Percentiles rank a stretch among this genome's conserved stretches.
These are phyloP conservation scores for Rhagium mordax DNA, from an alignment of 2,888 invertebrate genomes.

Conservation along the genomic window DNA sequence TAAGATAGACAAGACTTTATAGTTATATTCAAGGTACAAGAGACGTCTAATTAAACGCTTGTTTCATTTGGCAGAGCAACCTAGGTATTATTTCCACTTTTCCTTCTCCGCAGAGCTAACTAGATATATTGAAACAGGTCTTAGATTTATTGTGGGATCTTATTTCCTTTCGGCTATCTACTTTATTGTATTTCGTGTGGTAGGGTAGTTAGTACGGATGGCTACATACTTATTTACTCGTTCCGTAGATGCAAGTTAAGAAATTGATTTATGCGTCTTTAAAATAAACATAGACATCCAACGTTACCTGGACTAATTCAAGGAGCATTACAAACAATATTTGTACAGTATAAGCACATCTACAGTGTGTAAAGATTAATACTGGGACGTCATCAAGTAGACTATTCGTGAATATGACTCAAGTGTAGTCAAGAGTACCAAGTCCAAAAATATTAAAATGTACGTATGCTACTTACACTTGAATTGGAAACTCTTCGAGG, in stretches of 20 bases:
- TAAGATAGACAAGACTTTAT: too few species aligned
- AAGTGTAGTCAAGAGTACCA: too few species aligned
- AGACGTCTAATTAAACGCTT: neutral
- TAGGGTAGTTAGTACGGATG: neutral
- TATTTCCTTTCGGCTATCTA: slow-evolving; percentile 13
- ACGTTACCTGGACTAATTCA: too few species aligned
- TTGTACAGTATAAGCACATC: too few species aligned
- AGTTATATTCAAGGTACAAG: too few species aligned
- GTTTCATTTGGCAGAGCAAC: neutral
- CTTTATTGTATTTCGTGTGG: slow-evolving; percentile 14
- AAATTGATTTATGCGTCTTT: neutral
- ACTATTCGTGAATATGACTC: too few species aligned
- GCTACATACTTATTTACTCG: neutral
- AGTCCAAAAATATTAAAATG: too few species aligned
- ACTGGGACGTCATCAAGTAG: too few species aligned
- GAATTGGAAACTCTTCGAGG: too few species aligned
- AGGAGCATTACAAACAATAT: too few species aligned
- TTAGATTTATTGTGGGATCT: slow-evolving; percentile 1
- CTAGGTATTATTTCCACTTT: neutral
- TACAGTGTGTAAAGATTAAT: too few species aligned
- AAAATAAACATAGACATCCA: neutral
- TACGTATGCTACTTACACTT: too few species aligned
- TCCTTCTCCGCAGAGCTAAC: neutral
- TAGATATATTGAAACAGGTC: neutral
- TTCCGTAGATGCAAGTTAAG: neutral